Evolutionary conservation across 1,140 invertebrate genomes (phyloP).

Genomic region (Ruditapes philippinarum): DNA sequence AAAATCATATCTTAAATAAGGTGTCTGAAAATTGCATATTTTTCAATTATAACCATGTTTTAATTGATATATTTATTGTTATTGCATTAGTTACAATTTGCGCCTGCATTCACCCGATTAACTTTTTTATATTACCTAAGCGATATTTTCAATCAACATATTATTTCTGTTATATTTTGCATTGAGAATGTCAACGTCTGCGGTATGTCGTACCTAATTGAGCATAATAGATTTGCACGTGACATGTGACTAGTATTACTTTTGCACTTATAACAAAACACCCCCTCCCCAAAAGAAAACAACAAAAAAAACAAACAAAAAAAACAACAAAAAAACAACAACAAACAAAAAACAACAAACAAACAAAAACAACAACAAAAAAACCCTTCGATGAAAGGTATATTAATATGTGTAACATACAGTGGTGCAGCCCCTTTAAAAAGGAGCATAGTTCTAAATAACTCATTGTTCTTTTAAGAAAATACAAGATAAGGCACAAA

Average conservation of each 20-base stretch:
- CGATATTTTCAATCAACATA: background rate
- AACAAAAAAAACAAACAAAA: too few relatives aligned
- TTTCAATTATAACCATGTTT: conserved; percentile 4
- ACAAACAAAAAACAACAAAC: too few relatives aligned
- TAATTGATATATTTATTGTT: conserved; percentile 1
- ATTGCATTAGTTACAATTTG: background rate
- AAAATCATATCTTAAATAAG: background rate
- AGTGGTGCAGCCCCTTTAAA: too few relatives aligned
- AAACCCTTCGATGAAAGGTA: too few relatives aligned
- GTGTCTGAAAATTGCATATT: background rate
- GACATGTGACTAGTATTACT: background rate
- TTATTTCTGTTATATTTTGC: background rate
- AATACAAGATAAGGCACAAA: too few relatives aligned
- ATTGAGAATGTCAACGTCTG: background rate
- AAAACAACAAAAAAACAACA: too few relatives aligned
- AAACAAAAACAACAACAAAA: too few relatives aligned
- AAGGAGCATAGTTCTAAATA: too few relatives aligned
- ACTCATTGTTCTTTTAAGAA: too few relatives aligned
- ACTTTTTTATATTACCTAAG: background rate
- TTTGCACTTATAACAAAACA: too few relatives aligned
- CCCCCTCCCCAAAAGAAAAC: too few relatives aligned
- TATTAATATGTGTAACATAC: too few relatives aligned
- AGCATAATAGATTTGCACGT: background rate
- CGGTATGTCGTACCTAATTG: background rate
- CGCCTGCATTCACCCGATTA: background rate